Percentiles rank a stretch among this genome's conserved stretches.
phyloP scores from a whole-genome alignment of 1,140 invertebrate species.

The Bombus difficillimus region DNA sequence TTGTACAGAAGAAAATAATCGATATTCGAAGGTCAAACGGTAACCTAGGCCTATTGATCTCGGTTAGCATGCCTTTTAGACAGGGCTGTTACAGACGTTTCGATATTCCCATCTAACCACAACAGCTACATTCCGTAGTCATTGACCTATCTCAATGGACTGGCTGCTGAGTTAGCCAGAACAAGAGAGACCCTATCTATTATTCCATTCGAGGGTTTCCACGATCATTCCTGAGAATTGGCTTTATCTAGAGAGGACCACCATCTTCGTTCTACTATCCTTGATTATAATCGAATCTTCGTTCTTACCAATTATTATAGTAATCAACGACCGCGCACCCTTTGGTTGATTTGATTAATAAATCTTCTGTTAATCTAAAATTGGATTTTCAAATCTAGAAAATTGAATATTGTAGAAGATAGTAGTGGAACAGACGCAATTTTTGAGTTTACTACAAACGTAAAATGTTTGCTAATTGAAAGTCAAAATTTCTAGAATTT shows the following conservation, averaged over 20 bases:
- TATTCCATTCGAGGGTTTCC: constrained; percentile 46
- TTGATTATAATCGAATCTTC: neutral
- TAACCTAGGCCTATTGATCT: neutral
- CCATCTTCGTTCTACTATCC: neutral
- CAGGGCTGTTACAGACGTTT: neutral
- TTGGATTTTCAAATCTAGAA: too few relatives aligned
- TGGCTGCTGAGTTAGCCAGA: constrained; percentile 10
- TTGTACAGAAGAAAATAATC: neutral
- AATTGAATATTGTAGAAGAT: too few relatives aligned
- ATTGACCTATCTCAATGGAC: constrained; percentile 53
- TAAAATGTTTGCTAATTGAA: too few relatives aligned
- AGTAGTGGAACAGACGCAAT: too few relatives aligned
- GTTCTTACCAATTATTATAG: neutral
- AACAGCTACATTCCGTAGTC: constrained; percentile 38
- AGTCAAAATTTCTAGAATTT: too few relatives aligned
- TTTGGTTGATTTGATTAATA: neutral
- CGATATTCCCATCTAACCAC: constrained; percentile 13
- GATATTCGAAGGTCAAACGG: neutral
- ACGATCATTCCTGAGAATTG: constrained; percentile 36
- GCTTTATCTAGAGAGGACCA: constrained; percentile 12
- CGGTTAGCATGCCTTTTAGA: neutral
- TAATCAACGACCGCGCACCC: neutral
- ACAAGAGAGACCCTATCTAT: constrained; percentile 40
- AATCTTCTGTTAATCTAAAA: neutral
- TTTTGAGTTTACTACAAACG: too few relatives aligned